Evolutionary conservation across 2,888 invertebrate species (phyloP), one percentile per base, ranked within the genome.

Genomic region (Nymphalis c-album): DNA sequence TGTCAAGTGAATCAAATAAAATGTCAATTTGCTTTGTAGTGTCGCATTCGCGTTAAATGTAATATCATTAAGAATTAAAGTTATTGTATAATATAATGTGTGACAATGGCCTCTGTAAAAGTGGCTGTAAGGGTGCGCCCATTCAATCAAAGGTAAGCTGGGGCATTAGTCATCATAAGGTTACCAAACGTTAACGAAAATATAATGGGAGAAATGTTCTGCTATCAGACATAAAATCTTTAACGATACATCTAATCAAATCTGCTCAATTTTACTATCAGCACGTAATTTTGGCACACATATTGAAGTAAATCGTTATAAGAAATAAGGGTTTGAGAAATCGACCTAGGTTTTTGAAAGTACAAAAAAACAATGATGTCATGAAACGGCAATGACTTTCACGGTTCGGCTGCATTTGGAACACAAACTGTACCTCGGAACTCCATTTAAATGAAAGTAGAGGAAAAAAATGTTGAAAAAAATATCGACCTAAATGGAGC

Each of bases 101-200:
- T 88, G 85, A 93, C 83, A 90, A 97, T 97, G 97, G 97, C 97
- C 84, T 97, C 97, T 80, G 96, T 98, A 82, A 97, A 97, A 94
- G 97, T 97, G 85, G 97, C 97, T 82, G 97, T 97, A 79, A 94
- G 97, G 93, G 97, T 97, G 90, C 95, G 97, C 86, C 97, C 97
- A 89, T 97, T 97, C 91, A 97, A 97, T 93, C 95, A 96, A 91
- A 96, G 97, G 97, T 97, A 85, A 83, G 87, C 79, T 64, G 22
- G 63, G 73, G 50, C 70, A 59, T 70, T 45, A 71, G 73, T 73
- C 68, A 71, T 70, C 45, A 67, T 74, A 77, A 77, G 50, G 51
- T 57, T 68, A 64, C 26, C 62, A 65, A 70, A 60, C 53, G 26
- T 60, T 48, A 53, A 48, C 63, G 51, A 62, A 58, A 65, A 53